Conservation (phyloP, 2,888 invertebrate genomes). For the Chydorus sphaericus region DNA sequence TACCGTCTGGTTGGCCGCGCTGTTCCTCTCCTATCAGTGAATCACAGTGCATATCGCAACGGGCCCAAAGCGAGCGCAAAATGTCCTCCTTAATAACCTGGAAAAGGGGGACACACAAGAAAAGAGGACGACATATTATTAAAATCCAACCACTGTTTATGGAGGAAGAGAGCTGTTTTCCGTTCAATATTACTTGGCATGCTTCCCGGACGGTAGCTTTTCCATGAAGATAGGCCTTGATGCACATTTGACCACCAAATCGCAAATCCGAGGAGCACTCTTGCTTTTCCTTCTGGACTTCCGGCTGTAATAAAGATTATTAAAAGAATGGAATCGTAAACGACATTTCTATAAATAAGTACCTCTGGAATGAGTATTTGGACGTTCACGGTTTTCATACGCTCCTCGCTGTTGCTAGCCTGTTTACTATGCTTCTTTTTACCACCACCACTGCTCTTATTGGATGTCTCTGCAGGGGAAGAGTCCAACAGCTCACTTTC, state of each 20-base stretch:
- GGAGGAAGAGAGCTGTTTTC: neutral
- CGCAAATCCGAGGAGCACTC: slow-evolving; percentile 52
- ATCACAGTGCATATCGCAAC: slow-evolving; percentile 85
- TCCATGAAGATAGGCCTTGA: slow-evolving; percentile 61
- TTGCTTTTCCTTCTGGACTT: neutral
- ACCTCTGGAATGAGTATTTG: slow-evolving; percentile 6
- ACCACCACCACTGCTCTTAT: slow-evolving; percentile 13
- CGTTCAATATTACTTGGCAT: slow-evolving; percentile 28
- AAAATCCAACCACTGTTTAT: neutral
- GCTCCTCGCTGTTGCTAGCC: slow-evolving; percentile 11
- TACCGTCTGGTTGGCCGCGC: slow-evolving; percentile 21
- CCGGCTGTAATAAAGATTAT: neutral
- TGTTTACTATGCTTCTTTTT: slow-evolving; percentile 13
- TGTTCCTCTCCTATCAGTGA: slow-evolving; percentile 70
- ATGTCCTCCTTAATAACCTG: slow-evolving; percentile 66
- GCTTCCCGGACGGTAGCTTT: slow-evolving; percentile 59
- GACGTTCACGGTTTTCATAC: slow-evolving; percentile 5
- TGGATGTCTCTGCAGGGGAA: neutral
- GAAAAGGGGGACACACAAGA: neutral
- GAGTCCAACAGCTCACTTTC: slow-evolving; percentile 45
- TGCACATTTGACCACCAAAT: slow-evolving; percentile 53
- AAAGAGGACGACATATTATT: neutral
- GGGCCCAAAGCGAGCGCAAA: slow-evolving; percentile 62
- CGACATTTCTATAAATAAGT: neutral
- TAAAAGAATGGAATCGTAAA: neutral